phyloP scores from a whole-genome alignment of 2,797 vertebrate genomes.

The Lerista edwardsae region DNA sequence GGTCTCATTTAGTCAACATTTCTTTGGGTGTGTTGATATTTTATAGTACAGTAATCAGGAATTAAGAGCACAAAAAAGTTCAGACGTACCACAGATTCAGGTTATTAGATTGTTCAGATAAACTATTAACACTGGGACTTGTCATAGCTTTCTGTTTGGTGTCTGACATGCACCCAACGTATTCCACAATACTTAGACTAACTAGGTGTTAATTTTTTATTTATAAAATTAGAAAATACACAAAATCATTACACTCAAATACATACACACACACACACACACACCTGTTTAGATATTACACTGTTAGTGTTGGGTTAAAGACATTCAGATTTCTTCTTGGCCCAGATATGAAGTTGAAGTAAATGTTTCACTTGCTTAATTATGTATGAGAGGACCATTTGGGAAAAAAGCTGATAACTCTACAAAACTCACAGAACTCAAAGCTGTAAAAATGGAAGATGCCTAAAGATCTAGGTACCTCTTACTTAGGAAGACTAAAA shows the following conservation, averaged over 20 bases:
- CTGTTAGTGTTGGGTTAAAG: too few relatives aligned
- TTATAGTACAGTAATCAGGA: background rate
- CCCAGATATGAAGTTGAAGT: background rate
- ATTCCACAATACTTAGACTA: background rate
- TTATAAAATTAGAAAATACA: too few relatives aligned
- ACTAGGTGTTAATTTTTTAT: too few relatives aligned
- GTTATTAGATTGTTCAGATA: slow-evolving; percentile 3
- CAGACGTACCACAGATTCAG: background rate
- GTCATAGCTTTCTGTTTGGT: background rate
- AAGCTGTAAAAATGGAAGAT: background rate
- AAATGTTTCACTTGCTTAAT: background rate
- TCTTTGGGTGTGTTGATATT: background rate
- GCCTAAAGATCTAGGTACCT: background rate
- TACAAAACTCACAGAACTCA: background rate
- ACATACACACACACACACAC: too few relatives aligned
- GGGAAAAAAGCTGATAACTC: background rate
- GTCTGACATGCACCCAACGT: background rate
- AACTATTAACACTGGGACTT: background rate
- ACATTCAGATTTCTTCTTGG: background rate
- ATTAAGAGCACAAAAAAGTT: background rate
- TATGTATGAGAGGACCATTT: background rate
- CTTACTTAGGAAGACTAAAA: background rate
- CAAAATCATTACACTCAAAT: too few relatives aligned
- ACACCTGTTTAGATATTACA: too few relatives aligned
- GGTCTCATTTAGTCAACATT: background rate